A percentile compares a stretch with the other conserved stretches of the same genome.
Conservation (phyloP, 2,797 vertebrate species). For the Rhynchotus rufescens region DNA sequence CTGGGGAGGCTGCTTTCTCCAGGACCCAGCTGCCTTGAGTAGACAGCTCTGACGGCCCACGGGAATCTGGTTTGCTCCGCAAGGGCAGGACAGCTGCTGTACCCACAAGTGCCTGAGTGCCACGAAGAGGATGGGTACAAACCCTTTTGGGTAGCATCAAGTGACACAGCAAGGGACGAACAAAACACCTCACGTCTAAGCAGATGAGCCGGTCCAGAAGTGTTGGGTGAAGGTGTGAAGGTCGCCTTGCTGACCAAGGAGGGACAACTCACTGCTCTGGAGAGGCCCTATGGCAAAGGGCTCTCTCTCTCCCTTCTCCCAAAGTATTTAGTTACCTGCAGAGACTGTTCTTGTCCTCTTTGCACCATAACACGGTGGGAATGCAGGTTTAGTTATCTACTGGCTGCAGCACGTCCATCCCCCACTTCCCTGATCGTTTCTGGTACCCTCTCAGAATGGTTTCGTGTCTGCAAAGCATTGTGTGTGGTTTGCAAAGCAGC, state of each 20-base stretch:
- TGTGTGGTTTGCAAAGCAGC: background rate
- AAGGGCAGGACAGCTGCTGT: background rate
- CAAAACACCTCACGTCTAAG: background rate
- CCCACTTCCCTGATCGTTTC: accelerated
- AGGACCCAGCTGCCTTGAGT: no score
- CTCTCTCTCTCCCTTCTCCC: background rate
- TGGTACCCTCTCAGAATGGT: background rate
- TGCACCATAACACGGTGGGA: background rate
- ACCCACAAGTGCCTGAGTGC: background rate
- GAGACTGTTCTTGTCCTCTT: background rate
- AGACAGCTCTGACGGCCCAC: no score
- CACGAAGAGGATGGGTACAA: background rate
- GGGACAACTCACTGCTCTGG: accelerated
- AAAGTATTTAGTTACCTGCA: background rate
- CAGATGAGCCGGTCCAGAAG: background rate
- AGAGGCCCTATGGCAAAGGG: background rate
- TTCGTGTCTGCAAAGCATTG: accelerated
- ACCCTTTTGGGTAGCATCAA: accelerated
- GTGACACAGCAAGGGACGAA: accelerated
- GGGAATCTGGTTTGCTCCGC: background rate
- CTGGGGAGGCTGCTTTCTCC: no score
- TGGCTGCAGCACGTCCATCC: accelerated
- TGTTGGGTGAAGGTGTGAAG: background rate
- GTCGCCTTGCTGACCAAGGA: background rate
- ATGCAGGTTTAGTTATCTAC: accelerated